Percentiles rank a stretch among this genome's conserved stretches.
These are phyloP conservation scores for Hippocampus guttulatus DNA, from an alignment of 2,113 vertebrate species.

Conservation along the genomic window DNA sequence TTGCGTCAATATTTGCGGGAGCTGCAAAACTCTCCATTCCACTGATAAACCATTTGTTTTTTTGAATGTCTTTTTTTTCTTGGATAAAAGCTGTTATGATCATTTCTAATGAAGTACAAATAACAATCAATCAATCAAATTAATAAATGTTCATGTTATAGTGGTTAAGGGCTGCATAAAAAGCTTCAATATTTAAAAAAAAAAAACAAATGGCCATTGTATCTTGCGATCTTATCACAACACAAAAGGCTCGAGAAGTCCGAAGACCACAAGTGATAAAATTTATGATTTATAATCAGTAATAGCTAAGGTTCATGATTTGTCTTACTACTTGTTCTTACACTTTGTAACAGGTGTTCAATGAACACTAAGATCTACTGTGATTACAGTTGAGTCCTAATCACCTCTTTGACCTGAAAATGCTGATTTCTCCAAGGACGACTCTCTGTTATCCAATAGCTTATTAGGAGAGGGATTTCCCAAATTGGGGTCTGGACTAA, in stretches of 20 bases:
- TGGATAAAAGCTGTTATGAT: neutral
- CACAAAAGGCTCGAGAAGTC: slow-evolving; percentile 30
- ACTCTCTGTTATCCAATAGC: neutral
- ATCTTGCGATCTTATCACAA: slow-evolving; percentile 37
- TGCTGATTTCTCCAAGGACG: neutral
- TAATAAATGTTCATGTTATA: neutral
- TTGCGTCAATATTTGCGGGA: neutral
- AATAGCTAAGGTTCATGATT: slow-evolving; percentile 45
- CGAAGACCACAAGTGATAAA: slow-evolving; percentile 55
- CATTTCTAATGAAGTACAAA: neutral
- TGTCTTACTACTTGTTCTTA: slow-evolving; percentile 13
- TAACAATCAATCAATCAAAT: neutral
- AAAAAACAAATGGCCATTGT: slow-evolving; percentile 7
- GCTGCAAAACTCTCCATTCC: neutral
- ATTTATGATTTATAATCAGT: slow-evolving; percentile 46
- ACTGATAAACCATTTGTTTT: neutral
- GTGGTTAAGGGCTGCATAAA: neutral
- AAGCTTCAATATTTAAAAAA: neutral
- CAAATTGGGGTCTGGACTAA: neutral
- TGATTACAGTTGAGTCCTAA: neutral
- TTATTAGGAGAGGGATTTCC: neutral
- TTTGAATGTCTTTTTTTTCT: neutral
- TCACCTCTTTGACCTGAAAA: neutral
- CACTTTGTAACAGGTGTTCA: slow-evolving; percentile 15
- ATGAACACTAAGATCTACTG: slow-evolving; percentile 1